Base-by-base conservation (phyloP, 2,888 invertebrate genomes). In the Ophion ventricosus region DNA sequence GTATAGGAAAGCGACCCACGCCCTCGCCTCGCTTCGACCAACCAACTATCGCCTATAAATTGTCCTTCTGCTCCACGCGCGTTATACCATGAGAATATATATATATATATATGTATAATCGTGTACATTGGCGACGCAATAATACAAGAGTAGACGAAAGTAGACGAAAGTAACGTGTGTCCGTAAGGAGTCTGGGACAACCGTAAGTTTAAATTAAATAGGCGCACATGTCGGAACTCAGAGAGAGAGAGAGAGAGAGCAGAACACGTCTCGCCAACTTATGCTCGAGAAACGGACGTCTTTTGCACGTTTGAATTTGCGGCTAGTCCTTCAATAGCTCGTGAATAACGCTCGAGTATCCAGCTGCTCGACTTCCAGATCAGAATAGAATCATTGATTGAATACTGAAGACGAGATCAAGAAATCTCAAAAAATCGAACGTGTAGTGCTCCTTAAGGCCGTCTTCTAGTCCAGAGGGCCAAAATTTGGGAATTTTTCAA, bases 1-100 rank as follows among this genome's bases (percentile, higher is more conserved):
- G 56, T 26, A 73, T 73, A 67, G 87, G 87, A 76, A 82, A 78
- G 72, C 90, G 85, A 87, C 91, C 91, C 88, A 91, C 91, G 90
- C 89, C 84, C 87, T 82, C 86, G 73, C 87, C 14, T n/a, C n/a
- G 56, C 82, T 85, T 75, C 84, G 61, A 35, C 25, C 54, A 25
- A 73, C 59, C 54, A 29, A 77, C 80, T 80, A 73, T 87, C 78
- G 86, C 88, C 66, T 88, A 90, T 90, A 90, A 90, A 91, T 91
- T 88, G 88, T 90, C 88, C 82, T 87, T 87, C 86, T 82, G 57
- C 57, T 66, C 29, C 75, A 75, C 74, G 29, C 74, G 43, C 66
- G 23, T 40, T 82, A 26, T 66, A 26, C 64, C 23, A n/a, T 14
- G 49, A 20, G 75, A 79, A n/a, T n/a, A n/a, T n/a, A n/a, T n/a